Evolutionary conservation across 2,113 vertebrate species (phyloP).

Genomic region (Rhynchopsitta pachyrhyncha): DNA sequence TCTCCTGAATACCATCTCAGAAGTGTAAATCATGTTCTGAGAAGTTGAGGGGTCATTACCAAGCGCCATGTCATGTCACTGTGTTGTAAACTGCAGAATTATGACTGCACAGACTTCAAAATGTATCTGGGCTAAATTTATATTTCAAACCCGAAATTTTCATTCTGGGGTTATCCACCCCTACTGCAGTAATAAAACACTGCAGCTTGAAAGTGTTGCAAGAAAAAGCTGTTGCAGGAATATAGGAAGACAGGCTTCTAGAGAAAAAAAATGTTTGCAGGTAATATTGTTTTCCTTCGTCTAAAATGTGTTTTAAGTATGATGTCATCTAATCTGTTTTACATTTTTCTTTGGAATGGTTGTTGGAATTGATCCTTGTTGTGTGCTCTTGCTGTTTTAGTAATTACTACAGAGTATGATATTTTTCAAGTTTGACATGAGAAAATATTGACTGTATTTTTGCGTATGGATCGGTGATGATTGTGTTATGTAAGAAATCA

Average conservation of each 20-base stretch:
- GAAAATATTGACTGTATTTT: background rate
- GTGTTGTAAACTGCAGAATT: background rate
- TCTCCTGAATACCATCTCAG: background rate
- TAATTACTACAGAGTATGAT: background rate
- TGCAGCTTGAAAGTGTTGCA: background rate
- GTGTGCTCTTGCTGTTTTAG: background rate
- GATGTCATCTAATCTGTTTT: background rate
- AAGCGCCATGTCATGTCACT: background rate
- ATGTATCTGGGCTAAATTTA: background rate
- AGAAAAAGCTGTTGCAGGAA: background rate
- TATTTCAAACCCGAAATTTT: background rate
- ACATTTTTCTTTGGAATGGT: background rate
- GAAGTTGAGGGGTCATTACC: background rate
- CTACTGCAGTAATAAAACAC: background rate
- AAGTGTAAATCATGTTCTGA: background rate
- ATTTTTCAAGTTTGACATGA: background rate
- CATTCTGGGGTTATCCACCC: background rate
- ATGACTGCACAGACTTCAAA: background rate
- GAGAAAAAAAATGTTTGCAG: background rate
- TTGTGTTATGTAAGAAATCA: background rate
- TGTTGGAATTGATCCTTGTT: background rate
- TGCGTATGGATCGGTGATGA: background rate
- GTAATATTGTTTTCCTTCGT: background rate
- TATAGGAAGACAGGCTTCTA: background rate
- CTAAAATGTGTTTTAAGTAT: background rate